Percentiles rank a stretch among this genome's conserved stretches.
Conservation (phyloP, 2,888 invertebrate genomes). For the Hypena proboscidalis region DNA sequence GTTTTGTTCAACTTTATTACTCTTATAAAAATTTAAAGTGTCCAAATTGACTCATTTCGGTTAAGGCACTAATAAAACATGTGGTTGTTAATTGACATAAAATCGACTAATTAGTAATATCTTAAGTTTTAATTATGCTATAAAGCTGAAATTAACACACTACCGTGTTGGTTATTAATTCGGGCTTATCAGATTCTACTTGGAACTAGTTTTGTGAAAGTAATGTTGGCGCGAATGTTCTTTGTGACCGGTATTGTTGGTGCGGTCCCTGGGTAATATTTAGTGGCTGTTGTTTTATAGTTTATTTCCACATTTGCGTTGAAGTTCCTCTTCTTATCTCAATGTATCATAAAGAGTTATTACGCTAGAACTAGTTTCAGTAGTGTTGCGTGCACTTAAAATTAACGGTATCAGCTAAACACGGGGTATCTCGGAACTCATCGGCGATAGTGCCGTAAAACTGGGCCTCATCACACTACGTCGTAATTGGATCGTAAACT, state of each 20-base stretch:
- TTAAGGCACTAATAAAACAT: constrained; percentile 46
- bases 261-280: constrained; percentile 5
- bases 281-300: constrained; percentile 21
- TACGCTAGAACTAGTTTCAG: constrained; percentile 19
- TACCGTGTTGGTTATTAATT: constrained; percentile 40
- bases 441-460: constrained; percentile 54
- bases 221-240: constrained; percentile 16
- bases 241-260: constrained; percentile 18
- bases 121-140: constrained; percentile 49
- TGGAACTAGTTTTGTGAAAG: constrained; percentile 33
- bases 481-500: constrained; percentile 65
- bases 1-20: constrained; percentile 49
- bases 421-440: constrained; percentile 45
- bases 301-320: constrained; percentile 11
- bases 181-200: constrained; percentile 37
- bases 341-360: constrained; percentile 34
- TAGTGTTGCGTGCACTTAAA: constrained; percentile 36
- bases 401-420: constrained; percentile 39
- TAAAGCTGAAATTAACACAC: constrained; percentile 38
- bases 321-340: constrained; percentile 28
- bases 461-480: constrained; percentile 61
- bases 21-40: constrained; percentile 54
- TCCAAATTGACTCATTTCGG: constrained; percentile 52
- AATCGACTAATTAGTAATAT: constrained; percentile 59
- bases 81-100: constrained; percentile 54